Evolutionary conservation across 2,113 vertebrate genomes (phyloP).

Genomic region (Psittacus erithacus): DNA sequence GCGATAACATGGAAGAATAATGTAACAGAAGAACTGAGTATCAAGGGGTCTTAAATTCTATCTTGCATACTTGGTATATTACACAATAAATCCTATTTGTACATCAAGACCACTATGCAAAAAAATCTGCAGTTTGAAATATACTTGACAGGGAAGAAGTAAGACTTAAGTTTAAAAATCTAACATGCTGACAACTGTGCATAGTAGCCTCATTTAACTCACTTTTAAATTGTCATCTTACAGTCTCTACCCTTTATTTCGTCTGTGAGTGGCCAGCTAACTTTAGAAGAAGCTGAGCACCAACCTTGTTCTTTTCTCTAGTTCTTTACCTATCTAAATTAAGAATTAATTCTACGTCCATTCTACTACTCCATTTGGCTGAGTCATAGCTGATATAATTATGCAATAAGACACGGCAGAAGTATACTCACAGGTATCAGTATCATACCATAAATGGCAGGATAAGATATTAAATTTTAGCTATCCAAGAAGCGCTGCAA

Average conservation of each 20-base stretch:
- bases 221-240: not conserved
- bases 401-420: not conserved
- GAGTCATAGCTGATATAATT: not conserved
- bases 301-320: not conserved
- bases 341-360: not conserved
- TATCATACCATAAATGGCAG: not conserved
- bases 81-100: not conserved
- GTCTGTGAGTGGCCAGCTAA: not conserved
- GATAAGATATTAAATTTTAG: conserved; percentile 13
- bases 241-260: not conserved
- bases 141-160: not conserved
- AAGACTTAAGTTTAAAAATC: not conserved
- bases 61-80: not conserved
- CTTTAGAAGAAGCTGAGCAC: not conserved
- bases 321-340: not conserved
- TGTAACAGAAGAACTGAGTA: not conserved
- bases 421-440: not conserved
- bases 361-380: not conserved
- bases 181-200: not conserved
- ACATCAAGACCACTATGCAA: not conserved
- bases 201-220: not conserved
- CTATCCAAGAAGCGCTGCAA: not conserved
- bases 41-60: not conserved
- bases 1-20: not conserved
- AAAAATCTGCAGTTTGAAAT: not conserved